Percentiles rank a stretch among this genome's conserved stretches.
These are phyloP conservation scores for Dendrolimus kikuchii DNA, from an alignment of 1,140 invertebrate species.

Conservation along the genomic window DNA sequence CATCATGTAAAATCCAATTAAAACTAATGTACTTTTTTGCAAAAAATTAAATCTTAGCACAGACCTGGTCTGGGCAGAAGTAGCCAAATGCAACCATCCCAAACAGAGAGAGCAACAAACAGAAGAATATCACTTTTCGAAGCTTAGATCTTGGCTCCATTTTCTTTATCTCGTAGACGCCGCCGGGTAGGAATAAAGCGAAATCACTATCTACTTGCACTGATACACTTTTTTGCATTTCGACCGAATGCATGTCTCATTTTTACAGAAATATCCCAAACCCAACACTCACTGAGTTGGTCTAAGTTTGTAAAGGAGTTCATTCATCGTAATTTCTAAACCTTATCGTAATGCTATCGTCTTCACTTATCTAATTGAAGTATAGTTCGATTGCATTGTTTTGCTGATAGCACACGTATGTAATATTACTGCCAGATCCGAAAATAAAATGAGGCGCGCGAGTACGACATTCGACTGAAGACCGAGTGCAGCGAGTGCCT, in stretches of 20 bases:
- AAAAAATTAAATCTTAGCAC: background rate
- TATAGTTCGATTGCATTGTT: conserved; percentile 51
- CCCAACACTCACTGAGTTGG: conserved; percentile 38
- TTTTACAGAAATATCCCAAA: conserved; percentile 56
- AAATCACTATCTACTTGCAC: conserved; percentile 85
- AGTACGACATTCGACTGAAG: conserved; percentile 11
- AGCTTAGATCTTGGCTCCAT: conserved; percentile 83
- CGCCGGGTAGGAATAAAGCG: conserved; percentile 78
- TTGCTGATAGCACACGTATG: conserved; percentile 36
- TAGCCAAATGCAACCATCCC: conserved; percentile 91
- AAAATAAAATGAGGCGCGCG: conserved; percentile 39
- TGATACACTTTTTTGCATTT: conserved; percentile 82
- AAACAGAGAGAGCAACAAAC: conserved; percentile 83
- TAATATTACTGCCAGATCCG: conserved; percentile 37
- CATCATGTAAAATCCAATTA: too few relatives aligned
- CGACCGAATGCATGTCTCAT: conserved; percentile 71
- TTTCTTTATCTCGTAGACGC: conserved; percentile 83
- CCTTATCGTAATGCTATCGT: conserved; percentile 34
- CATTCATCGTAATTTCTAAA: conserved; percentile 20
- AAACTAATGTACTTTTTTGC: background rate
- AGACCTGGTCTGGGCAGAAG: conserved; percentile 87
- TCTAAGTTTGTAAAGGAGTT: conserved; percentile 23
- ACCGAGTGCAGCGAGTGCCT: conserved; percentile 13
- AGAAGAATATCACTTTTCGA: conserved; percentile 83
- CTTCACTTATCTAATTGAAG: conserved; percentile 34